Conservation (phyloP, 2,113 vertebrate species). For the Hemiscyllium ocellatum region DNA sequence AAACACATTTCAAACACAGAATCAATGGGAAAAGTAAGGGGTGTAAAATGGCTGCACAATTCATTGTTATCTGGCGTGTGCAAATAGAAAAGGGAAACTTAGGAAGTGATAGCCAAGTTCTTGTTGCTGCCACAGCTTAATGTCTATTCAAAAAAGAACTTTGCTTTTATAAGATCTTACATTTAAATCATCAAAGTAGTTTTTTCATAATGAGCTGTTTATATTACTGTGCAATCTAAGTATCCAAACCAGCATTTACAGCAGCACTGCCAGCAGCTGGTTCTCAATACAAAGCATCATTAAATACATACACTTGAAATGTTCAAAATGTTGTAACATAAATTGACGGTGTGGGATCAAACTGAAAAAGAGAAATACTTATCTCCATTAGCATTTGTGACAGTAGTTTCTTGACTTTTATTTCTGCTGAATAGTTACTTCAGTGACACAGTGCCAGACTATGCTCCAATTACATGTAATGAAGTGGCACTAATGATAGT, state of each 20-base stretch:
- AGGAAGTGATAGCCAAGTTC: not conserved
- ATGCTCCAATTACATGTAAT: constrained; percentile 1
- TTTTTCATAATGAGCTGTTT: not conserved
- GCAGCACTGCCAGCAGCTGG: not conserved
- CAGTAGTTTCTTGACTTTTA: not conserved
- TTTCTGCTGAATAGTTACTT: not conserved
- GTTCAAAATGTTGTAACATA: not conserved
- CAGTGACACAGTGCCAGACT: not conserved
- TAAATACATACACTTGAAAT: not conserved
- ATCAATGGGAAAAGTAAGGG: not conserved
- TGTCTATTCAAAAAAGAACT: not conserved
- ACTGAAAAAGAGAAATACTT: not conserved
- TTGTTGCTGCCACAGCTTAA: not conserved
- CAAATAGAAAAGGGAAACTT: not conserved
- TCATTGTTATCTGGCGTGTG: not conserved
- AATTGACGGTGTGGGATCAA: not conserved
- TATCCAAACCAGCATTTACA: not conserved
- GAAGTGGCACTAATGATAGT: not conserved
- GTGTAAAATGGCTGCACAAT: not conserved
- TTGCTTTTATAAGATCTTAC: not conserved
- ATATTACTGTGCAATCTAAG: not conserved
- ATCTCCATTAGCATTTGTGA: not conserved
- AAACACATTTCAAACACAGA: not conserved
- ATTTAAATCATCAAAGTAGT: not conserved
- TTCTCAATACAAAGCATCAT: not conserved